Evolutionary conservation across 2,888 invertebrate genomes (phyloP).

Genomic region (Perithous albicinctus): DNA sequence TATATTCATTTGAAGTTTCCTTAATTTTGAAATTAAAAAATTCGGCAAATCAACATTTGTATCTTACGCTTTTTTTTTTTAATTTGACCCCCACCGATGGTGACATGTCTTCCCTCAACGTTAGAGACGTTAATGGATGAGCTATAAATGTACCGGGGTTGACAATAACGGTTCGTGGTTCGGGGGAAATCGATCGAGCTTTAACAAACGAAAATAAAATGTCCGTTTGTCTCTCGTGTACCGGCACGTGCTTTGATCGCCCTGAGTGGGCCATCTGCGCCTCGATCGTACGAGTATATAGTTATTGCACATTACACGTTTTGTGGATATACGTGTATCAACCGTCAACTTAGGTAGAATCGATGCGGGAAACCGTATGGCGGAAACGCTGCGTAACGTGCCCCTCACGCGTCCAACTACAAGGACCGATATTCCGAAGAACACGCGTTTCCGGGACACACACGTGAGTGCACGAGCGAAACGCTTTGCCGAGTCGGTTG

Average conservation of each 20-base stretch:
- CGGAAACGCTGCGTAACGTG: conserved; percentile 50
- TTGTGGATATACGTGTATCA: conserved; percentile 7
- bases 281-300: background rate
- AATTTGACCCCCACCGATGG: too few relatives aligned
- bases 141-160: background rate
- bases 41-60: too few relatives aligned
- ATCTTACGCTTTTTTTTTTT: too few relatives aligned
- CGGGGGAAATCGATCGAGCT: background rate
- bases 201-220: background rate
- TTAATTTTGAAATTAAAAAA: too few relatives aligned
- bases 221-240: conserved; percentile 16
- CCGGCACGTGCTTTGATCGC: background rate
- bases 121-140: background rate
- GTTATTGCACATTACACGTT: background rate
- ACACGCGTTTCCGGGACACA: conserved; percentile 48
- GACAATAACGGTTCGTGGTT: background rate
- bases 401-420: conserved; percentile 32
- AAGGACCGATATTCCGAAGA: conserved; percentile 43
- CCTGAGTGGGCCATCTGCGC: conserved; percentile 1
- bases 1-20: too few relatives aligned
- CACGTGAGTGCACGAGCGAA: conserved; percentile 43
- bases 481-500: background rate
- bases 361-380: conserved; percentile 48
- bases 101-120: too few relatives aligned
- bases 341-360: conserved; percentile 14